These are phyloP conservation scores for Euborellia annulipes DNA, from an alignment of 1,140 invertebrate genomes.

Conservation along the genomic window DNA sequence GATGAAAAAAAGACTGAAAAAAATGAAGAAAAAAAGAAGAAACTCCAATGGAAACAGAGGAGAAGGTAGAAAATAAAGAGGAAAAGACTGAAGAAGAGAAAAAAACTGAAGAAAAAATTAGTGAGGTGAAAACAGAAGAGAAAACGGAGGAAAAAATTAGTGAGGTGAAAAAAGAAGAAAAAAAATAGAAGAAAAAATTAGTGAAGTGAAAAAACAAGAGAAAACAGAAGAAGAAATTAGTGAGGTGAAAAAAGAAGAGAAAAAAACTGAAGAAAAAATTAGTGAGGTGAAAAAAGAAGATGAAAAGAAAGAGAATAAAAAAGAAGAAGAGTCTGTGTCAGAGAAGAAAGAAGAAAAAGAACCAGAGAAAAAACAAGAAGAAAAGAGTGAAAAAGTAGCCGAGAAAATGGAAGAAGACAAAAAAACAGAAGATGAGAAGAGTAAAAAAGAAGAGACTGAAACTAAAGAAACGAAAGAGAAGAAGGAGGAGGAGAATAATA, in stretches of 20 bases:
- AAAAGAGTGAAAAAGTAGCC: not conserved
- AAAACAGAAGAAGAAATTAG: constrained; percentile 9
- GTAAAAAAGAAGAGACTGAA: constrained; percentile 6
- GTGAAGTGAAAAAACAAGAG: constrained; percentile 21
- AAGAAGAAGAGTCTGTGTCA: not conserved
- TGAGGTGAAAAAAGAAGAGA: constrained; percentile 9
- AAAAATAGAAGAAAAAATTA: constrained; percentile 24
- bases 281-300: constrained; percentile 18
- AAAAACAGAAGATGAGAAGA: constrained; percentile 11
- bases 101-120: constrained; percentile 23
- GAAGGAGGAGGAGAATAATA: constrained; percentile 11
- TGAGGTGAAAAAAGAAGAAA: constrained; percentile 22
- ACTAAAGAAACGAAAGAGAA: constrained; percentile 14
- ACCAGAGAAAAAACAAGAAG: constrained; percentile 6
- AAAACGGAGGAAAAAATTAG: constrained; percentile 19
- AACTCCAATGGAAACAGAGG: too few species aligned
- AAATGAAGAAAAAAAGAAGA: constrained; percentile 19
- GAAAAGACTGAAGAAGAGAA: constrained; percentile 22
- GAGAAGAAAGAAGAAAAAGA: constrained; percentile 7
- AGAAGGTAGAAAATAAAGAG: constrained; percentile 24
- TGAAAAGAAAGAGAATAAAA: constrained; percentile 15
- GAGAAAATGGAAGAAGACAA: constrained; percentile 15
- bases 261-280: constrained; percentile 10
- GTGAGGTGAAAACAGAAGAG: constrained; percentile 16
- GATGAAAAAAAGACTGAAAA: constrained; percentile 13